Conservation (phyloP, 2,888 invertebrate genomes). For the Dolichomitus sp. region DNA sequence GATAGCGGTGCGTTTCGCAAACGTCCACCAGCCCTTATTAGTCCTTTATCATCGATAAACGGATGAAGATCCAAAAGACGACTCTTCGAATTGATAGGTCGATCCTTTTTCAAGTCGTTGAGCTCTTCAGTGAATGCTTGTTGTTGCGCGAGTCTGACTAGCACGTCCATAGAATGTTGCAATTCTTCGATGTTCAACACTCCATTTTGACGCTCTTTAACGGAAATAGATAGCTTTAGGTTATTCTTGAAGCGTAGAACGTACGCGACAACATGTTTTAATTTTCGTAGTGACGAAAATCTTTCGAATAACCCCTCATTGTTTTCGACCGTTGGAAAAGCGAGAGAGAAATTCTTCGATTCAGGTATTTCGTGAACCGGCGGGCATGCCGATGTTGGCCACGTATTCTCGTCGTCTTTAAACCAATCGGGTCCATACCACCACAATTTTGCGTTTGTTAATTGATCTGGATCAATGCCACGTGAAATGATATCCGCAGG, state of each 20-base stretch:
- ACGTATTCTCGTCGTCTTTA: too few relatives aligned
- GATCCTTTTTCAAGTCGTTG: slow-evolving; percentile 12
- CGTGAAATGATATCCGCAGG: neutral
- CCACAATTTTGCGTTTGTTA: slow-evolving; percentile 51
- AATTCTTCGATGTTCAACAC: slow-evolving; percentile 11
- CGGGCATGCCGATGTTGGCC: neutral
- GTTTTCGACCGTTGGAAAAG: neutral
- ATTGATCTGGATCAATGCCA: neutral
- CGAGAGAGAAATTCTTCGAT: neutral
- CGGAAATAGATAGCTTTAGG: neutral
- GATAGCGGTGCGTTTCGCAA: slow-evolving; percentile 36
- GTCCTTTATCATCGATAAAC: slow-evolving; percentile 34
- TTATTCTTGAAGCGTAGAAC: slow-evolving; percentile 33
- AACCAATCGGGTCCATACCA: too few relatives aligned
- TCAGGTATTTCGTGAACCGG: slow-evolving; percentile 36
- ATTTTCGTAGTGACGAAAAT: slow-evolving; percentile 39
- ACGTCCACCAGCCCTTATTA: slow-evolving; percentile 47
- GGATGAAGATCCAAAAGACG: slow-evolving; percentile 43
- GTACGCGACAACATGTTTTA: slow-evolving; percentile 14
- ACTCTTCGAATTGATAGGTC: neutral
- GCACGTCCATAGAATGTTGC: slow-evolving; percentile 1
- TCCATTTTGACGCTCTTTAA: neutral
- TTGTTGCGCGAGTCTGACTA: slow-evolving; percentile 23
- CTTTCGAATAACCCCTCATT: slow-evolving; percentile 18
- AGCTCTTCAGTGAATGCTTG: slow-evolving; percentile 16